phyloP scores from a whole-genome alignment of 2,888 invertebrate genomes.

The Trilocha varians region DNA sequence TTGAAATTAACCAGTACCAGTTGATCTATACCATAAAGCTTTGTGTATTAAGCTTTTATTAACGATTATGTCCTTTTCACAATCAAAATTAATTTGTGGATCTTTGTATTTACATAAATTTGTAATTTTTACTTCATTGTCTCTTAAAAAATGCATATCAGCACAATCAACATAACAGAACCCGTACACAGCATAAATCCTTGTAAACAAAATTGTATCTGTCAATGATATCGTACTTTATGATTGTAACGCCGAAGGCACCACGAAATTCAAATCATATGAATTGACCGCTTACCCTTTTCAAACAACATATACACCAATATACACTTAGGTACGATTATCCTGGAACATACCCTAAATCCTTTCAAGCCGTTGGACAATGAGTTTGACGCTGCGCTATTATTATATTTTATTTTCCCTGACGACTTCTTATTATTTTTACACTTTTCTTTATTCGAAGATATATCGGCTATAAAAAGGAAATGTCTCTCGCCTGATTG shows the following conservation, averaged over 20 bases:
- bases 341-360: conserved; percentile 36
- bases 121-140: too few species aligned
- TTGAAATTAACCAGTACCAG: too few species aligned
- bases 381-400: conserved; percentile 42
- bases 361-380: conserved; percentile 46
- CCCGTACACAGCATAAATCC: conserved; percentile 43
- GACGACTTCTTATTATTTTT: conserved; percentile 63
- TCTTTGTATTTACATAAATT: too few species aligned
- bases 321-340: conserved; percentile 24
- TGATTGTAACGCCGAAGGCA: conserved; percentile 41
- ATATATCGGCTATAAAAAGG: conserved; percentile 61
- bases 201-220: conserved; percentile 62
- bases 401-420: conserved; percentile 63
- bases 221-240: conserved; percentile 60
- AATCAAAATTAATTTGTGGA: too few species aligned
- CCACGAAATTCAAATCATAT: conserved; percentile 51
- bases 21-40: too few species aligned
- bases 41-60: too few species aligned
- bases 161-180: conserved; percentile 12
- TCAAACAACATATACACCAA: conserved; percentile 25
- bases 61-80: too few species aligned
- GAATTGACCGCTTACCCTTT: conserved; percentile 50
- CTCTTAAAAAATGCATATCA: not conserved
- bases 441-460: conserved; percentile 57
- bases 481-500: conserved; percentile 63